These are phyloP conservation scores for Lepetodrilus schrolli DNA, from an alignment of 2,888 invertebrate genomes.

Conservation along the genomic window DNA sequence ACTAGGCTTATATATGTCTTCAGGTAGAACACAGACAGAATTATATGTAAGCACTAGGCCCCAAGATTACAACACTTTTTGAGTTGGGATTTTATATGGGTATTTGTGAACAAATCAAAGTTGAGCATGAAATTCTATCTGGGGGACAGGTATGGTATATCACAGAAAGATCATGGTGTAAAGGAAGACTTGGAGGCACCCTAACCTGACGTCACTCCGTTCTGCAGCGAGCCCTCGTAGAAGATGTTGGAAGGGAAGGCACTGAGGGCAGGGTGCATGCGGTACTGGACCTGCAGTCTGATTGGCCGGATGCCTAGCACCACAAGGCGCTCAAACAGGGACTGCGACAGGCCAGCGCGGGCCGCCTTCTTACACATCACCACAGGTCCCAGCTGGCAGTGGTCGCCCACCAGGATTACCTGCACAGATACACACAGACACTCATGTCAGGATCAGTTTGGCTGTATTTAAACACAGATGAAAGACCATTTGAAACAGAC, in stretches of 20 bases:
- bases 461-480: not conserved
- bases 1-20: too few species aligned
- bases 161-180: too few species aligned
- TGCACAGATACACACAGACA: slow-evolving; percentile 56
- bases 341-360: slow-evolving; percentile 95
- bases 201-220: slow-evolving; percentile 92
- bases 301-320: slow-evolving; percentile 97
- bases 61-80: too few species aligned
- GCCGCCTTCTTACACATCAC: slow-evolving; percentile 99
- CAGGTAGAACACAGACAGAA: too few species aligned
- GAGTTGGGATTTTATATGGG: too few species aligned
- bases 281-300: slow-evolving; percentile 93
- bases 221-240: slow-evolving; percentile 98
- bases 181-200: too few species aligned
- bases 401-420: slow-evolving; percentile 97
- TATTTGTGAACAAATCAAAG: too few species aligned
- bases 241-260: slow-evolving; percentile 99
- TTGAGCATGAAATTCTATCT: too few species aligned
- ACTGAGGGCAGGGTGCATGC: slow-evolving; percentile 98
- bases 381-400: slow-evolving; percentile 98
- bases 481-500: not conserved
- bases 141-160: too few species aligned
- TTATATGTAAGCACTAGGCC: too few species aligned
- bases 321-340: slow-evolving; percentile 96
- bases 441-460: too few species aligned